phyloP scores from a whole-genome alignment of 2,113 vertebrate genomes.

The Nettapus auritus region DNA sequence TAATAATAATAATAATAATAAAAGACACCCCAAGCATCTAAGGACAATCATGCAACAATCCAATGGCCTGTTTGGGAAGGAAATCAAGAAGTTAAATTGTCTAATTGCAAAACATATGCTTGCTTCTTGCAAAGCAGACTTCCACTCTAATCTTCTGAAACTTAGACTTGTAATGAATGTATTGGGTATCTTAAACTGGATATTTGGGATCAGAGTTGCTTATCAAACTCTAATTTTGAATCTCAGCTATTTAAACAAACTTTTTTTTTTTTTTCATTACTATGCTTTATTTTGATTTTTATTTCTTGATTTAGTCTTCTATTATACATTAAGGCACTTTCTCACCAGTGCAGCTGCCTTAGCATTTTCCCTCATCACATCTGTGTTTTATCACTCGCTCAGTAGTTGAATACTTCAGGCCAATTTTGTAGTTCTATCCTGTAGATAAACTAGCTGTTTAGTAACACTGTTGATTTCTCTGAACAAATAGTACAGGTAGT shows the following conservation, averaged over 20 bases:
- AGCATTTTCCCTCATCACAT: neutral
- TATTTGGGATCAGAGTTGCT: neutral
- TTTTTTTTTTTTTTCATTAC: neutral
- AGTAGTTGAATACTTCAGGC: slow-evolving; percentile 48
- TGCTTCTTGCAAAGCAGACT: neutral
- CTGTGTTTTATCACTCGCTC: slow-evolving; percentile 18
- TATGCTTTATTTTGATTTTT: neutral
- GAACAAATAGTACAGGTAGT: neutral
- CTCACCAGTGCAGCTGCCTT: slow-evolving; percentile 12
- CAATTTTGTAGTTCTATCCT: slow-evolving; percentile 26
- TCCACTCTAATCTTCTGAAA: neutral
- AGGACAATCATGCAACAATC: neutral
- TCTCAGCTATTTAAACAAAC: neutral
- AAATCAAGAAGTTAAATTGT: neutral
- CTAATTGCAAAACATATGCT: neutral
- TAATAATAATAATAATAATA: neutral
- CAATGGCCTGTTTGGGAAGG: neutral
- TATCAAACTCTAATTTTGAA: neutral
- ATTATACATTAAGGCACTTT: neutral
- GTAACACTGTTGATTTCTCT: slow-evolving; percentile 59
- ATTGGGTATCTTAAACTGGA: neutral
- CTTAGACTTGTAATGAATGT: neutral
- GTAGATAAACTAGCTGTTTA: slow-evolving; percentile 51
- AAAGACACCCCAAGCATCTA: neutral
- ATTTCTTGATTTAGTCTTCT: neutral